Percentiles rank a stretch among this genome's conserved stretches.
phyloP scores from a whole-genome alignment of 2,888 invertebrate genomes.

The Mellilla xanthometata region DNA sequence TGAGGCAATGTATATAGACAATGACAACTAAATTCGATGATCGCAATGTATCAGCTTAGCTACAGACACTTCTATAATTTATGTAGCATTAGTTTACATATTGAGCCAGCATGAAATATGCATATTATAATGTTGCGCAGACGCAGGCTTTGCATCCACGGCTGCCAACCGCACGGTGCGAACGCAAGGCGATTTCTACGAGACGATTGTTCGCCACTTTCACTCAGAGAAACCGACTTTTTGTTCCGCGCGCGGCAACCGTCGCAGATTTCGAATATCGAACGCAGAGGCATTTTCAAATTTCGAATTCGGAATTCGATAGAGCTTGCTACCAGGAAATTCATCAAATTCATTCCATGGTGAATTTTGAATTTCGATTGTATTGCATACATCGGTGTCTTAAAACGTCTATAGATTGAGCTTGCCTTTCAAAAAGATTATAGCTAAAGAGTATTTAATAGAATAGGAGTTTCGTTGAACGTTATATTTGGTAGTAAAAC shows the following conservation, averaged over 20 bases:
- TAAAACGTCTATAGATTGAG: too few relatives aligned
- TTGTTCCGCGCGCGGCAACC: constrained; percentile 51
- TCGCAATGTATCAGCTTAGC: too few relatives aligned
- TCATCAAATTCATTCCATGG: background rate
- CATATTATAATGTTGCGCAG: constrained; percentile 1
- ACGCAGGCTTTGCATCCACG: constrained; percentile 1
- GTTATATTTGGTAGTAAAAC: too few relatives aligned
- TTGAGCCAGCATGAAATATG: too few relatives aligned
- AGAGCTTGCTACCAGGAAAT: constrained; percentile 5
- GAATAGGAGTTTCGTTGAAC: too few relatives aligned
- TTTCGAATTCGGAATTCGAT: constrained; percentile 24
- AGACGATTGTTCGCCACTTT: constrained; percentile 70
- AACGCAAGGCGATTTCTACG: constrained; percentile 58
- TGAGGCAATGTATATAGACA: too few relatives aligned
- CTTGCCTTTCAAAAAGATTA: too few relatives aligned
- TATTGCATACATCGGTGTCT: too few relatives aligned
- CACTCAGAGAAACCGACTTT: constrained; percentile 79
- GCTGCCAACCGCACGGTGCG: constrained; percentile 27
- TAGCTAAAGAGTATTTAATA: too few relatives aligned
- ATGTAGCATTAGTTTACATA: too few relatives aligned
- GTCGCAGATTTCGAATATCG: constrained; percentile 56
- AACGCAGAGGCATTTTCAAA: constrained; percentile 32
- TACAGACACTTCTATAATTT: too few relatives aligned
- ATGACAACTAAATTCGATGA: too few relatives aligned
- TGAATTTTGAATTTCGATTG: background rate